Evolutionary conservation across 2,113 vertebrate species (phyloP).

Genomic region (Lamprotornis superbus): DNA sequence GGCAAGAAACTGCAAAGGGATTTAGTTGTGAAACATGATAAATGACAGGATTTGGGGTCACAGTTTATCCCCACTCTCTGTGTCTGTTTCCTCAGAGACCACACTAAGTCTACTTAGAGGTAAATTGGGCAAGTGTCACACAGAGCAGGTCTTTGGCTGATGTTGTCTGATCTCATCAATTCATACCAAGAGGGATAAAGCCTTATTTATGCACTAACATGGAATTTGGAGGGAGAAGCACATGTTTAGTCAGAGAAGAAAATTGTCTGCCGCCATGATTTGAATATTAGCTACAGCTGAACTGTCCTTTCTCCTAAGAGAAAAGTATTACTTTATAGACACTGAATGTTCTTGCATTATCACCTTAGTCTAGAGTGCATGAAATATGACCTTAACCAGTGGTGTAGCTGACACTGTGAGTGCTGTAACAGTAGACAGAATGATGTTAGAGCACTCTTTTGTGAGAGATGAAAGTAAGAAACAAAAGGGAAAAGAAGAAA

Average conservation of each 20-base stretch:
- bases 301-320: neutral
- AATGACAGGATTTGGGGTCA: neutral
- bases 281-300: neutral
- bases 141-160: neutral
- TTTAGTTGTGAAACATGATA: neutral
- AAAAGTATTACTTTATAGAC: neutral
- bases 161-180: neutral
- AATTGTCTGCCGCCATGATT: neutral
- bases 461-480: neutral
- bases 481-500: neutral
- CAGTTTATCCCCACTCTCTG: neutral
- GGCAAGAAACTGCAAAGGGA: neutral
- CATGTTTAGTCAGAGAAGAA: neutral
- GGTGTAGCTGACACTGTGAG: neutral
- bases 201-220: neutral
- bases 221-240: neutral
- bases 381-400: neutral
- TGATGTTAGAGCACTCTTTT: neutral
- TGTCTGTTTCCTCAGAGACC: neutral
- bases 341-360: neutral
- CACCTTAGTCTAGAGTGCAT: neutral
- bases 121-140: neutral
- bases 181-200: neutral
- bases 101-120: neutral
- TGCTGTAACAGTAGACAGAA: neutral